Evolutionary conservation across 1,140 invertebrate genomes (phyloP).

Genomic region (Drosophila tsacasi): DNA sequence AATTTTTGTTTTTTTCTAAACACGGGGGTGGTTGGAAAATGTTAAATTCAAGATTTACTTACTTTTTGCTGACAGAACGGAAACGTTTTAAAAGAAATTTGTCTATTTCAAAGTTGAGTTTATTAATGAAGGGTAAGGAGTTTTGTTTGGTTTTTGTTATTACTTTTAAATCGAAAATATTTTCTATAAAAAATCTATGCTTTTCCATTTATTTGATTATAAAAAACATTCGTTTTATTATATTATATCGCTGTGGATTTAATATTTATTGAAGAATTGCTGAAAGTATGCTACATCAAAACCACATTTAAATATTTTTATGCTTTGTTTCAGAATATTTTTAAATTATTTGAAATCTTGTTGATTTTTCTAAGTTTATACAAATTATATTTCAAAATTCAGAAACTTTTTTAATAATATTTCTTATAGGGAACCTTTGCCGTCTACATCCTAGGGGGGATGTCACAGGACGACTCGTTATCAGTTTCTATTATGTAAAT

Average conservation of each 20-base stretch:
- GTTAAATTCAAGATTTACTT: constrained; percentile 15
- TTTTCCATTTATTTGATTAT: not conserved
- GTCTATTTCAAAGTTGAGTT: not conserved
- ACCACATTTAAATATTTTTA: no score
- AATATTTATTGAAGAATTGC: not conserved
- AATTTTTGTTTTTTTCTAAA: not conserved
- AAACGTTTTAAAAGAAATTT: not conserved
- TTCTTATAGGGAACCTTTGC: not conserved
- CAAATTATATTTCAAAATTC: not conserved
- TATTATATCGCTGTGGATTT: no score
- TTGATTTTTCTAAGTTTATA: not conserved
- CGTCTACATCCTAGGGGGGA: not conserved
- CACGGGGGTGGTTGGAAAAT: constrained; percentile 23
- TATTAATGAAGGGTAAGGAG: not conserved
- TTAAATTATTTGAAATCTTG: not conserved
- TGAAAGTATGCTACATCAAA: not conserved
- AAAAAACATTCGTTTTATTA: no score
- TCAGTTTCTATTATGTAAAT: constrained; percentile 45
- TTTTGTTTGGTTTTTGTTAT: no score
- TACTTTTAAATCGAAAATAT: no score
- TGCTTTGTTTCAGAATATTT: not conserved
- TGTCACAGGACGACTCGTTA: constrained; percentile 21
- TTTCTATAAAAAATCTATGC: not conserved
- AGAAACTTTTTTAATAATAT: not conserved
- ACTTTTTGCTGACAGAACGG: not conserved